Evolutionary conservation across 1,140 invertebrate genomes (phyloP).

Genomic region (Drosophila cardini): DNA sequence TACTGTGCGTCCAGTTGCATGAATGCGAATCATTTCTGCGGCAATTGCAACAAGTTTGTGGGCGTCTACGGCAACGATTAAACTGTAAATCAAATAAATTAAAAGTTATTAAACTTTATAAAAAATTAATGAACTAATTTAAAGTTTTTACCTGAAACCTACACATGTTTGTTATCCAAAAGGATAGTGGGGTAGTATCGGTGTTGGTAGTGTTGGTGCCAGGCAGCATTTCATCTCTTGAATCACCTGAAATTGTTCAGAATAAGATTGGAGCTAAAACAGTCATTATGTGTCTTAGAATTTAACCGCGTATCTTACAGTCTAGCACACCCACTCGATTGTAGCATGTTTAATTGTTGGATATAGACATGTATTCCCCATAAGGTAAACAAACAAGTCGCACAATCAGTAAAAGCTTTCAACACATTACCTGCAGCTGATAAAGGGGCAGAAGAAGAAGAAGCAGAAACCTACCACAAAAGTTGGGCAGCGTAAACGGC

Average conservation of each 20-base stretch:
- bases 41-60: slow-evolving; percentile 88
- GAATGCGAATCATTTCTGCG: slow-evolving; percentile 88
- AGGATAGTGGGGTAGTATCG: too few relatives aligned
- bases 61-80: slow-evolving; percentile 86
- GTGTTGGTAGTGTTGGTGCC: too few relatives aligned
- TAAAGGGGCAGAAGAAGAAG: not conserved
- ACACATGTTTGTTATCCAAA: too few relatives aligned
- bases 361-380: not conserved
- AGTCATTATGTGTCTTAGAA: too few relatives aligned
- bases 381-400: slow-evolving; percentile 45
- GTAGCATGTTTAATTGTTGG: not conserved
- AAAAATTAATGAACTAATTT: too few relatives aligned
- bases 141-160: too few relatives aligned
- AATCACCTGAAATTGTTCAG: too few relatives aligned
- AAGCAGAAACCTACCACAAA: slow-evolving; percentile 27
- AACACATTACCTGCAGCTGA: not conserved
- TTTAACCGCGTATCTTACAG: not conserved
- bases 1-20: slow-evolving; percentile 89
- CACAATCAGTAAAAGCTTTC: slow-evolving; percentile 59
- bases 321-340: too few relatives aligned
- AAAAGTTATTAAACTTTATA: too few relatives aligned
- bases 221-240: too few relatives aligned
- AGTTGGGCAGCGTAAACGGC: slow-evolving; percentile 17
- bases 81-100: slow-evolving; percentile 22
- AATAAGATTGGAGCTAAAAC: too few relatives aligned